Evolutionary conservation across 2,888 invertebrate genomes (phyloP).

Genomic region (Serripes groenlandicus): DNA sequence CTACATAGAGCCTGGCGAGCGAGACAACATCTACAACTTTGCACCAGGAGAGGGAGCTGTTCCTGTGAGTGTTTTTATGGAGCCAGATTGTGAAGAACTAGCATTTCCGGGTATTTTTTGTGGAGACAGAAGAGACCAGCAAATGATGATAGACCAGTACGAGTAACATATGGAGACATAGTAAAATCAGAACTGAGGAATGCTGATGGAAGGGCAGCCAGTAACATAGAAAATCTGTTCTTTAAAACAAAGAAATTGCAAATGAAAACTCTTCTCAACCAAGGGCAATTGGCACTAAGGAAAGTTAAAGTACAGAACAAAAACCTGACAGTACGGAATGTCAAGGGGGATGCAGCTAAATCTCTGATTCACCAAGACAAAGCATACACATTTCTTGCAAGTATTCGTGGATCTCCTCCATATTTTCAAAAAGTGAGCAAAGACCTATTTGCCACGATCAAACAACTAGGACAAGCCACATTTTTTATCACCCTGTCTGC

Average conservation of each 20-base stretch:
- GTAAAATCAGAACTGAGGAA: conserved; percentile 29
- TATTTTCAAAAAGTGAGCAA: background rate
- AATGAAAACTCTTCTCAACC: conserved; percentile 43
- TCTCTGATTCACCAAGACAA: background rate
- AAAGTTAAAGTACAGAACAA: conserved; percentile 28
- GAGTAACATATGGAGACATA: conserved; percentile 29
- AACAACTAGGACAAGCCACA: conserved; percentile 2
- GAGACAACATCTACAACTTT: background rate
- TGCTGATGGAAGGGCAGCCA: conserved; percentile 3
- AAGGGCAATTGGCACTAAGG: conserved; percentile 30
- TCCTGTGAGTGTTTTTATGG: background rate
- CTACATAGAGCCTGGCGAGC: conserved; percentile 48
- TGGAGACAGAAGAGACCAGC: conserved; percentile 46
- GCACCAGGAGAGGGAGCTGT: background rate
- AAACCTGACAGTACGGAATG: conserved; percentile 29
- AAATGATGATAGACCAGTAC: conserved; percentile 20
- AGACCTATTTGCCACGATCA: conserved; percentile 17
- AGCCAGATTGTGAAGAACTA: conserved; percentile 18
- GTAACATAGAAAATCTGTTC: conserved; percentile 8
- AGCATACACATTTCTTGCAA: background rate
- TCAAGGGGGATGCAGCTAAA: background rate
- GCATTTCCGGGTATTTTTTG: conserved; percentile 58
- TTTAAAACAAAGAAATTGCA: conserved; percentile 15
- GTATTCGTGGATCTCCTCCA: conserved; percentile 1
- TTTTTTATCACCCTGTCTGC: conserved; percentile 9